Evolutionary conservation across 1,140 invertebrate genomes (phyloP).

Genomic region (Nomia melanderi): DNA sequence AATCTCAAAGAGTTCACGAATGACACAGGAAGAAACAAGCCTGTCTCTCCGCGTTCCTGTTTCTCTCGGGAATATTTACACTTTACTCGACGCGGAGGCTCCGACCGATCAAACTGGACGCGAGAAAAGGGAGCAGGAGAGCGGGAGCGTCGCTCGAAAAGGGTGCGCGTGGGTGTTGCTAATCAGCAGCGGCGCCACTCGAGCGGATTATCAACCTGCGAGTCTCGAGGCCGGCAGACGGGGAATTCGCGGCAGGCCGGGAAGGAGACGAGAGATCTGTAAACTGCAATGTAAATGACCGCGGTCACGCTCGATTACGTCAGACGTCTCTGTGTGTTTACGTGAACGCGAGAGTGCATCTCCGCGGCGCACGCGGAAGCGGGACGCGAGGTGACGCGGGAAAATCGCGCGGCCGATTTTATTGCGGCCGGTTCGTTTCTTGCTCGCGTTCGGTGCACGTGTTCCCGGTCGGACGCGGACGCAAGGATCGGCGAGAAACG

Average conservation of each 20-base stretch:
- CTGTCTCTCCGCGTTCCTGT: no score
- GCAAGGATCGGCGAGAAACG: no score
- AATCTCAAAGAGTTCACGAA: no score
- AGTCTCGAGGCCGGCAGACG: slow-evolving; percentile 43
- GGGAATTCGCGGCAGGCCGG: slow-evolving; percentile 9
- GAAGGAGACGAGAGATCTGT: slow-evolving; percentile 49
- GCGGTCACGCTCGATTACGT: slow-evolving; percentile 49
- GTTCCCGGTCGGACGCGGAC: no score
- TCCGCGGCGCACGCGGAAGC: slow-evolving; percentile 3
- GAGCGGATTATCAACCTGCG: slow-evolving; percentile 56
- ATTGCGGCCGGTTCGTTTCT: no score
- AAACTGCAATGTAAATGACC: slow-evolving; percentile 60
- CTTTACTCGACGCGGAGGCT: no score
- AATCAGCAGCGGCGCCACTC: slow-evolving; percentile 61
- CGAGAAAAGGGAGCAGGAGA: no score
- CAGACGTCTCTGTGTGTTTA: background rate
- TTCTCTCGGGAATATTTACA: no score
- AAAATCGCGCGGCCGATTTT: slow-evolving; percentile 21
- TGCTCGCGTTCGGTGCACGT: no score
- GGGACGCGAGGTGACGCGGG: slow-evolving; percentile 10
- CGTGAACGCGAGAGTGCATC: slow-evolving; percentile 13
- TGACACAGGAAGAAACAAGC: no score
- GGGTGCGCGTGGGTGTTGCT: slow-evolving; percentile 56
- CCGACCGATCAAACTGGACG: no score
- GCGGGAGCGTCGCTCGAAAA: slow-evolving; percentile 2